Base-by-base conservation (phyloP, 2,888 invertebrate genomes). In the Bellardia pandia region DNA sequence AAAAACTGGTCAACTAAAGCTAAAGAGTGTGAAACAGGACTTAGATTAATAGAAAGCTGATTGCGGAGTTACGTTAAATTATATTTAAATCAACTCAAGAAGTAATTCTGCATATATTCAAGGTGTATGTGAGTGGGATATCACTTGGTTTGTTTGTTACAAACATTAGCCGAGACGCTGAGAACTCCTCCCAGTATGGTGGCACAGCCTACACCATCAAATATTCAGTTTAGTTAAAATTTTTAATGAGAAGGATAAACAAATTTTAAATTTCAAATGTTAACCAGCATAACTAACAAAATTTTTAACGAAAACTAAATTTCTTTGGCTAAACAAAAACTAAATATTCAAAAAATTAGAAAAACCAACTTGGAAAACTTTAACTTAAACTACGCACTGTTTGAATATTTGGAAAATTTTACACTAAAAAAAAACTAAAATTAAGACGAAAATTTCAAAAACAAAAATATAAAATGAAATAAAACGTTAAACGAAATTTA, bases 341-440 rank as follows among this genome's bases (percentile, higher is more conserved):
- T 74, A 16, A 37, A 13, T 48, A 33, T 11, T 64, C 16, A 14
- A 30, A 7, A 30, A 58, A 42, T 45, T 13, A 30, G 16, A 79
- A 45, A 75, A 60, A 13, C 51, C n/a, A 48, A 5, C 37, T 64
- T 51, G 11, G 48, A 81, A 56, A 53, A 33, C 14, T 7, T 42
- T 60, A 60, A 58, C 16, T 16, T 30, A 56, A 84, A 72, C 45
- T 79, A 13, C 16, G 80, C 75, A 80, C 69, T 42, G 16, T 75
- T 76, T 71, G 56, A 76, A 66, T 37, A 71, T 77, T 83, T 62
- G 45, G 71, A 83, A 42, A 62, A 53, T 71, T 76, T 71, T 77
- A 83, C 82, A 83, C 62, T 83, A n/a, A n/a, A n/a, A n/a, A 42
- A 76, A 42, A 71, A 69, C 14, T 62, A 62, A 60, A 51, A 14